phyloP scores from a whole-genome alignment of 2,113 vertebrate species.

The Columba livia region DNA sequence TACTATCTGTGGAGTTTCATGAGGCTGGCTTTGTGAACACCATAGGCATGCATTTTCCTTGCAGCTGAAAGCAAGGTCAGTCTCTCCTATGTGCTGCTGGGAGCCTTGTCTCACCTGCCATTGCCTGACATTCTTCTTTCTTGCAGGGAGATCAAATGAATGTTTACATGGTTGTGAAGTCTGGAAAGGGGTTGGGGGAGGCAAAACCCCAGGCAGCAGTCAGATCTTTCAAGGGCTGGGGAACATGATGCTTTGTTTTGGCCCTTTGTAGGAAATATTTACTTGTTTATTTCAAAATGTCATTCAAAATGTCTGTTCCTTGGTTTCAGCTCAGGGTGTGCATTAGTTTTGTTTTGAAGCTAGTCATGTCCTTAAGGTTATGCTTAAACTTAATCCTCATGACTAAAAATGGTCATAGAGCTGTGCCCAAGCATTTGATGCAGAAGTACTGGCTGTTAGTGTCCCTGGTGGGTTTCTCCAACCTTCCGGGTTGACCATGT shows the following conservation, averaged over 20 bases:
- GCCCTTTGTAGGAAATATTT: not conserved
- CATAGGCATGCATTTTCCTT: too few species aligned
- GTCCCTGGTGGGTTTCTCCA: not conserved
- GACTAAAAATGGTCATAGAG: not conserved
- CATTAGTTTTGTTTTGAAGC: not conserved
- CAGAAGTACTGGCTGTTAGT: not conserved
- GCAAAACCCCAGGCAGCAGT: not conserved
- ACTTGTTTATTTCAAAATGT: not conserved
- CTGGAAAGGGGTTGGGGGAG: not conserved
- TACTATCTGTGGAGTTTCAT: not conserved
- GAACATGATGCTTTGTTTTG: not conserved
- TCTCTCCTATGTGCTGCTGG: too few species aligned
- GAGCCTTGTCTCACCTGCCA: too few species aligned
- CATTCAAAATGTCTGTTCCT: not conserved
- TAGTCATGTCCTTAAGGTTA: not conserved
- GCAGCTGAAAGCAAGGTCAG: too few species aligned
- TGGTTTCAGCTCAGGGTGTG: not conserved
- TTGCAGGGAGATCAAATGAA: not conserved
- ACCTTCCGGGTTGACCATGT: not conserved
- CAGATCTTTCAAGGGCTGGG: not conserved
- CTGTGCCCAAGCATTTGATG: accelerated
- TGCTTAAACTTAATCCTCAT: not conserved
- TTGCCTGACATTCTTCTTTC: not conserved
- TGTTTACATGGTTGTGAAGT: not conserved
- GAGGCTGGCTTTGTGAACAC: too few species aligned